Evolutionary conservation across 2,888 invertebrate genomes (phyloP).

Genomic region (Hydriomena furcata): DNA sequence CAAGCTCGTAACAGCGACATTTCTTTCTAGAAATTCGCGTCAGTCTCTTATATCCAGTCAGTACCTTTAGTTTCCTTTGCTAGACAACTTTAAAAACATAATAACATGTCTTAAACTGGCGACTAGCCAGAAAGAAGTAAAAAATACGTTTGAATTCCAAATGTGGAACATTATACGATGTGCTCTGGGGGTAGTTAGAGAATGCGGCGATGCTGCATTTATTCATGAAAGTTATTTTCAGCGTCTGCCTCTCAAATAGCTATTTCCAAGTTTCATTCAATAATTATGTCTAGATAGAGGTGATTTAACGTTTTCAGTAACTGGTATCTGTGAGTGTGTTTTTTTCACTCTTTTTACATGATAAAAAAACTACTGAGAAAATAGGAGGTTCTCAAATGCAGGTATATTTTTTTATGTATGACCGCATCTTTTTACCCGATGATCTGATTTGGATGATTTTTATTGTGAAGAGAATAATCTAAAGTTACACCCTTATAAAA

Average conservation of each 20-base stretch:
- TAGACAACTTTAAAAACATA: slow-evolving; percentile 34
- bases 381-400: too few species aligned
- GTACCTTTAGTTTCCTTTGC: slow-evolving; percentile 14
- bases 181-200: slow-evolving; percentile 15
- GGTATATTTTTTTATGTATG: too few species aligned
- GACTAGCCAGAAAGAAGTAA: slow-evolving; percentile 33
- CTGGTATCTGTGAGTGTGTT: too few species aligned
- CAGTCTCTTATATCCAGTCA: slow-evolving; percentile 2
- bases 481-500: too few species aligned
- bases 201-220: slow-evolving; percentile 8
- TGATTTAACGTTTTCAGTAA: too few species aligned
- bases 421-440: too few species aligned
- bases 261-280: neutral
- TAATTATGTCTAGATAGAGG: neutral
- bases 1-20: too few species aligned
- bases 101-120: slow-evolving; percentile 39
- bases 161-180: slow-evolving; percentile 10
- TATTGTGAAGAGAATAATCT: too few species aligned
- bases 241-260: neutral
- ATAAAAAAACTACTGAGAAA: too few species aligned
- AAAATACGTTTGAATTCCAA: slow-evolving; percentile 31
- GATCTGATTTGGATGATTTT: too few species aligned
- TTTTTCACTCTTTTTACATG: too few species aligned
- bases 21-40: neutral
- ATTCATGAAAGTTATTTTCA: slow-evolving; percentile 1